phyloP scores from a whole-genome alignment of 2,888 invertebrate species.

The Apamea epomidion region DNA sequence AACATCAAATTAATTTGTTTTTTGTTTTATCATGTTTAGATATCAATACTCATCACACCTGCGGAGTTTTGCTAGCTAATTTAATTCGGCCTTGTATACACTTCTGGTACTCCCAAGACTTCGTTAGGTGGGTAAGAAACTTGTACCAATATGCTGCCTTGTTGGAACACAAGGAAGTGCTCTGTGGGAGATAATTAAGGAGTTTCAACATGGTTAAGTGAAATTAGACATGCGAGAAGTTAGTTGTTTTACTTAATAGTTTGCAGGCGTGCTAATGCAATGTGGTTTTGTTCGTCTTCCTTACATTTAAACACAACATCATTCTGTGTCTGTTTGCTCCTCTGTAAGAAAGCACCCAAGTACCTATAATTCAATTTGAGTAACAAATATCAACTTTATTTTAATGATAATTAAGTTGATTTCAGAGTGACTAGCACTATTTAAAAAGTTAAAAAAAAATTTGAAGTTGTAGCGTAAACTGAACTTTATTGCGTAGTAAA shows the following conservation, averaged over 20 bases:
- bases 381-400: too few relatives aligned
- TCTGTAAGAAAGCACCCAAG: background rate
- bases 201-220: constrained; percentile 42
- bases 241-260: constrained; percentile 6
- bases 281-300: background rate
- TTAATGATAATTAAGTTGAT: too few relatives aligned
- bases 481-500: too few relatives aligned
- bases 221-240: constrained; percentile 34
- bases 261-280: background rate
- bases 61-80: background rate
- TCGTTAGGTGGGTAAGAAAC: constrained; percentile 35
- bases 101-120: background rate
- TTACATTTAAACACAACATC: background rate
- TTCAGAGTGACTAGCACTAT: too few relatives aligned
- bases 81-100: background rate
- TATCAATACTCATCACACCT: background rate
- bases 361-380: background rate
- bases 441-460: too few relatives aligned
- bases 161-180: constrained; percentile 45
- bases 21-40: background rate
- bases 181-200: constrained; percentile 40
- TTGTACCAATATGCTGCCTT: constrained; percentile 36
- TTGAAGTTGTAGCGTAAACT: too few relatives aligned
- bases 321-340: background rate
- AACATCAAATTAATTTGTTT: background rate